Base-by-base conservation (phyloP, 2,888 invertebrate species). In the Archips crataeganus region DNA sequence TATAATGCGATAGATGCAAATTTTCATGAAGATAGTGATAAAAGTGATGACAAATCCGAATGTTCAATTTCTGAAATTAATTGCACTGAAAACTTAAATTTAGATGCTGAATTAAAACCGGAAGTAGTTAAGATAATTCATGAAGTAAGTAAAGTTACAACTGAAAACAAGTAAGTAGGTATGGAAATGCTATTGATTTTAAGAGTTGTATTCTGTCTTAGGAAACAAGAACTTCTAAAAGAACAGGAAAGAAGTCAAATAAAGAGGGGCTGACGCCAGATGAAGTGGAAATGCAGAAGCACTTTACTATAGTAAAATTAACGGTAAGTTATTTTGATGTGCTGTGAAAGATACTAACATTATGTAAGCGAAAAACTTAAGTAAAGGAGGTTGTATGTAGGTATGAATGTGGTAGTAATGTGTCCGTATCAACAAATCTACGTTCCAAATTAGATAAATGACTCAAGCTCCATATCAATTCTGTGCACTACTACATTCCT, bases 261-360 rank as follows among this genome's bases (percentile, higher is more conserved):
- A 51, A 32, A 1, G 2, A 15, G n/a, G 49, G 71, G 2, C 32
- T 75, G 3, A 75, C 75, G 0, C 69, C 70, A 34, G 64, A 73
- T 57, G 73, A 81, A 73, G 60, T 73, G 2, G 69, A 76, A 3
- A 80, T 83, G 79, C 70, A 78, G 57, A 75, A 80, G 75, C 79
- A 80, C 65, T 83, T 80, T 39, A 74, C 77, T 62, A 76, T 82
- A 10, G 73, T 79, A 0, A 71, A 76, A 64, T 69, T 82, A 72
- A 77, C 81, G 45, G 82, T 82, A 77, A 78, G 78, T 80, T 1
- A 45, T 51, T 39, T 15, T 51, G 4, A 15, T 51, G n/a, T n/a
- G 45, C 9, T 45, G 23, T 23, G 1, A 1, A 23, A 23, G 23
- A 23, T 23, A 23, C 23, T 23, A 23, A 23, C 23, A 23, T 23